These are phyloP conservation scores for Trialeurodes vaporariorum DNA, from an alignment of 1,140 invertebrate species.

Conservation along the genomic window DNA sequence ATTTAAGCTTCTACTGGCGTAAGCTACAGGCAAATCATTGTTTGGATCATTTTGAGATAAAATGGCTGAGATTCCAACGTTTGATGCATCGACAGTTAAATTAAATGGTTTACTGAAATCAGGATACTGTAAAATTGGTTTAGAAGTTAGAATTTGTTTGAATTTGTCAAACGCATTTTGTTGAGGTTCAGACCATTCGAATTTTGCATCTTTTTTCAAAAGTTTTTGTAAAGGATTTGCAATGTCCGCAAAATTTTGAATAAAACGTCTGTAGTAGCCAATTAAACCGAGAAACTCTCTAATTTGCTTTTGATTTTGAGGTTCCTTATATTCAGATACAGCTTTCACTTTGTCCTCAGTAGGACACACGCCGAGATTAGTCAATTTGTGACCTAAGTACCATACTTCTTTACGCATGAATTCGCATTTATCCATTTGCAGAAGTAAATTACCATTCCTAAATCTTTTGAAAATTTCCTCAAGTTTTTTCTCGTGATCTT, in stretches of 20 bases:
- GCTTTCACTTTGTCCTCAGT: slow-evolving; percentile 32
- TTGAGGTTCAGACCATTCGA: slow-evolving; percentile 4
- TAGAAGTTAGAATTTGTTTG: not conserved
- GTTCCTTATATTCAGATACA: slow-evolving; percentile 29
- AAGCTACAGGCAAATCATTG: slow-evolving; percentile 25
- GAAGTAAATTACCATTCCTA: slow-evolving; percentile 11
- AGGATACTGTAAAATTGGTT: slow-evolving; percentile 29
- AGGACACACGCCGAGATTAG: slow-evolving; percentile 27
- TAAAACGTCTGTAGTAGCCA: slow-evolving; percentile 36
- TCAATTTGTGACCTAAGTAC: slow-evolving; percentile 34
- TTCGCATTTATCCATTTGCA: slow-evolving; percentile 28
- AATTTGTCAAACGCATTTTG: slow-evolving; percentile 12
- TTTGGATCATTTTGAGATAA: slow-evolving; percentile 27
- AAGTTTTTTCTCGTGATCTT: slow-evolving; percentile 14
- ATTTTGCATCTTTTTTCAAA: slow-evolving; percentile 27
- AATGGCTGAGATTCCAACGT: slow-evolving; percentile 26
- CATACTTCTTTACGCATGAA: slow-evolving; percentile 23
- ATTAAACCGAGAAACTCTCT: slow-evolving; percentile 36
- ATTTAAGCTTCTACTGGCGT: too few species aligned
- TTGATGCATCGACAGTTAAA: slow-evolving; percentile 40
- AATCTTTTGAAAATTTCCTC: slow-evolving; percentile 11
- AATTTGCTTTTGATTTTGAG: slow-evolving; percentile 29
- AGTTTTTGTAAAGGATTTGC: slow-evolving; percentile 31
- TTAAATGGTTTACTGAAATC: slow-evolving; percentile 35
- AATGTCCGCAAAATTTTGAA: slow-evolving; percentile 30